A percentile compares a stretch with the other conserved stretches of the same genome.
These are phyloP conservation scores for Hipposideros larvatus DNA, from an alignment of 2,797 vertebrate genomes.

Conservation along the genomic window DNA sequence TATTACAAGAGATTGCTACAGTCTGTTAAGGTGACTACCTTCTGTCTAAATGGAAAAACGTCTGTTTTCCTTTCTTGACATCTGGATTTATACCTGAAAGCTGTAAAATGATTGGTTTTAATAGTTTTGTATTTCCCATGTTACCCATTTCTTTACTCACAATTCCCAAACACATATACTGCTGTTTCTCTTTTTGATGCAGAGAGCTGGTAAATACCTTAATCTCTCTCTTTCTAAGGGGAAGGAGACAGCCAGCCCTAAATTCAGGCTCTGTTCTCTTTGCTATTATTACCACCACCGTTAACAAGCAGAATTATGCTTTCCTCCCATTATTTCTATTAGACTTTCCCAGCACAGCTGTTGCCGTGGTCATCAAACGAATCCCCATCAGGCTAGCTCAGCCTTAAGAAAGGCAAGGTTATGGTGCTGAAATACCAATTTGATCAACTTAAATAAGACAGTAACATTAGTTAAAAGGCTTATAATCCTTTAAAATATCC, in stretches of 20 bases:
- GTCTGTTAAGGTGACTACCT: background rate
- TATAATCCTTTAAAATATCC: slow-evolving; percentile 76
- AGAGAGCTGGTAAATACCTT: background rate
- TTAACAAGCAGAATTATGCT: background rate
- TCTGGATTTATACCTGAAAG: background rate
- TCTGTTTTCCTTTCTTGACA: slow-evolving; percentile 7
- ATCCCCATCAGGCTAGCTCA: slow-evolving; percentile 38
- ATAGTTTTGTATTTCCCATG: background rate
- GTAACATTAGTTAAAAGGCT: slow-evolving; percentile 65
- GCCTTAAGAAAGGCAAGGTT: slow-evolving; percentile 45
- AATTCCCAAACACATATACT: background rate
- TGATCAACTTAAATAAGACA: slow-evolving; percentile 70
- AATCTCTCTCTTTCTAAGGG: background rate
- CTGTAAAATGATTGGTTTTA: background rate
- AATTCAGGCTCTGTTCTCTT: background rate
- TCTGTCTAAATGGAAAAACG: background rate
- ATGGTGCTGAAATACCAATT: slow-evolving; percentile 38
- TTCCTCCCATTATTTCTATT: background rate
- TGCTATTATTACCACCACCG: background rate
- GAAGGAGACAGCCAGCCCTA: background rate
- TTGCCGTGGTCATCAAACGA: background rate
- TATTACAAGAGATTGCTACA: background rate
- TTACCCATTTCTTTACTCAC: background rate
- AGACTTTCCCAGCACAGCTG: background rate
- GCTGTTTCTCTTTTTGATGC: background rate